Evolutionary conservation across 2,797 vertebrate species (phyloP), one percentile per base, ranked within the genome.

Genomic region (Holocentrus rufus): DNA sequence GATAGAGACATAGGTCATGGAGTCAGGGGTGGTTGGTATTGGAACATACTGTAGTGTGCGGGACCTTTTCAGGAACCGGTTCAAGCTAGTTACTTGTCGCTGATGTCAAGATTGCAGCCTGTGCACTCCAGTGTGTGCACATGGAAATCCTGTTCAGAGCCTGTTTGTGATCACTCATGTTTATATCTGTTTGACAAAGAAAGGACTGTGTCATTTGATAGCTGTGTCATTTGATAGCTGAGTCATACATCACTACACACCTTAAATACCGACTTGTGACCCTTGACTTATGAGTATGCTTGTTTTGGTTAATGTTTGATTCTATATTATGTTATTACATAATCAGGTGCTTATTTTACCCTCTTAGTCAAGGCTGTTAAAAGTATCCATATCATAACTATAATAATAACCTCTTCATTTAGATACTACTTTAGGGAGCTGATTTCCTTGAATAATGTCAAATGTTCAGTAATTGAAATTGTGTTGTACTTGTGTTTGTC

Each of bases 1-100:
- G 23, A 56, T 46, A 5, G 34, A 55, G 14, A 49, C 27, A 50
- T 64, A 69, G 34, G 52, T 18, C 44, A 22, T 20, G 36, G 8
- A 66, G n/a, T 76, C 7, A 25, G 31, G 53, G 10, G 39, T 44
- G 36, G 62, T 20, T 57, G 39, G 65, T 11, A 42, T 22, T 49
- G 25, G 22, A 17, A 46, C 15, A 71, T 49, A 65, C 61, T 70
- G 74, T 39, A 65, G 66, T 70, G 74, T 39, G 25, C 23, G 58
- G 11, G 22, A 22, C 18, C 4, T 53, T 59, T 57, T 39, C 30
- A 49, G 39, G 44, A 81, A 69, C 79, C 10, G 0, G 84, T 77
- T 82, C n/a, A 54, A 50, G 22, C 64, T 50, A 42, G 74, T 57
- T 25, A 10, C 23, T 47, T 50, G 25, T n/a, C 34, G 34, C 8